Percentiles rank a stretch among this genome's conserved stretches.
Evolutionary conservation across 2,888 invertebrate genomes (phyloP).

Genomic region (Orthonychiurus folsomi): DNA sequence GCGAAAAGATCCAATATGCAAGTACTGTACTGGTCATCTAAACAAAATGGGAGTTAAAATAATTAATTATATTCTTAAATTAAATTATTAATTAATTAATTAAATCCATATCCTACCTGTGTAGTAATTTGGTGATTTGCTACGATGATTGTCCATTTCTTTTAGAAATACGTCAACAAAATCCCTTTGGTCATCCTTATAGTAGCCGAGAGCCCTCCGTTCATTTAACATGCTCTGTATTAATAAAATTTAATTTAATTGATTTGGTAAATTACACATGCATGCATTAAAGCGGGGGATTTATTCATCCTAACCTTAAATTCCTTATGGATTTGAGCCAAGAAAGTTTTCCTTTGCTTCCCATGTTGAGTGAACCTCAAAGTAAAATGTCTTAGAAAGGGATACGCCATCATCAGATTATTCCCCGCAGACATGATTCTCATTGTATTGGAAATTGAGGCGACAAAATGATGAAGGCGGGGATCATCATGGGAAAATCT

Average conservation of each 20-base stretch:
- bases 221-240: not conserved
- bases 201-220: not conserved
- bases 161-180: not conserved
- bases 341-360: not conserved
- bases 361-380: not conserved
- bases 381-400: not conserved
- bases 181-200: not conserved
- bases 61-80: not conserved
- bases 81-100: no score
- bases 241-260: no score
- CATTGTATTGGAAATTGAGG: not conserved
- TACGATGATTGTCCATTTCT: not conserved
- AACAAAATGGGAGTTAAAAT: not conserved
- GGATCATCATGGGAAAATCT: constrained; percentile 23
- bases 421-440: constrained; percentile 2
- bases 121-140: not conserved
- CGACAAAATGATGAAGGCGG: constrained; percentile 16
- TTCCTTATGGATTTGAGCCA: not conserved
- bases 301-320: no score
- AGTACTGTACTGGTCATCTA: not conserved
- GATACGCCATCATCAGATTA: constrained; percentile 5
- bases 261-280: no score
- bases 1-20: not conserved
- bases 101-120: no score
- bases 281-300: no score